phyloP scores from a whole-genome alignment of 2,888 invertebrate genomes.

The Phengaris arion region DNA sequence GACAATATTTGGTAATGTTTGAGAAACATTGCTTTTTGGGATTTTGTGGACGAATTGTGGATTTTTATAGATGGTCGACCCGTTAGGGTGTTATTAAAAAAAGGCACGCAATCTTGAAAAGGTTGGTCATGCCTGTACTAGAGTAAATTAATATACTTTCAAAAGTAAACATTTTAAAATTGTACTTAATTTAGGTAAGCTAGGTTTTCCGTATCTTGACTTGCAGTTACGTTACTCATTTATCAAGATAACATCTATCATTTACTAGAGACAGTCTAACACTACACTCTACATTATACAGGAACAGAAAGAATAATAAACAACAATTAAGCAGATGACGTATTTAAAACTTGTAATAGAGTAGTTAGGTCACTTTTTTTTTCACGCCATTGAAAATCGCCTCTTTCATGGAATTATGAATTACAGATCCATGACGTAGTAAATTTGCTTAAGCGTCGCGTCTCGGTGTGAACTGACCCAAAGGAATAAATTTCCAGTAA shows the following conservation, averaged over 20 bases:
- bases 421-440: not conserved
- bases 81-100: too few species aligned
- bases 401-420: not conserved
- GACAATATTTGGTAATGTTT: too few species aligned
- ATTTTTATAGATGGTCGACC: too few species aligned
- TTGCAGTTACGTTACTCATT: not conserved
- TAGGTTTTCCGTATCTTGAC: not conserved
- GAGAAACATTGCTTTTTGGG: too few species aligned
- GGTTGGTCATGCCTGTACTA: too few species aligned
- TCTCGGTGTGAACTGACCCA: too few species aligned
- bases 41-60: too few species aligned
- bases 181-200: not conserved
- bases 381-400: not conserved
- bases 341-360: not conserved
- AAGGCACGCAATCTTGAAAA: too few species aligned
- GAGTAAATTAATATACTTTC: not conserved
- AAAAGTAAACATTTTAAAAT: not conserved
- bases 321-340: not conserved
- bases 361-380: not conserved
- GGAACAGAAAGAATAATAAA: not conserved
- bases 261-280: not conserved
- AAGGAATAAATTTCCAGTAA: too few species aligned
- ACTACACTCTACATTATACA: not conserved
- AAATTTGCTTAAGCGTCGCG: not conserved
- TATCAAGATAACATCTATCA: not conserved